Evolutionary conservation across 2,797 vertebrate genomes (phyloP), one percentile per base, ranked within the genome.

Genomic region (Protosalanx chinensis): DNA sequence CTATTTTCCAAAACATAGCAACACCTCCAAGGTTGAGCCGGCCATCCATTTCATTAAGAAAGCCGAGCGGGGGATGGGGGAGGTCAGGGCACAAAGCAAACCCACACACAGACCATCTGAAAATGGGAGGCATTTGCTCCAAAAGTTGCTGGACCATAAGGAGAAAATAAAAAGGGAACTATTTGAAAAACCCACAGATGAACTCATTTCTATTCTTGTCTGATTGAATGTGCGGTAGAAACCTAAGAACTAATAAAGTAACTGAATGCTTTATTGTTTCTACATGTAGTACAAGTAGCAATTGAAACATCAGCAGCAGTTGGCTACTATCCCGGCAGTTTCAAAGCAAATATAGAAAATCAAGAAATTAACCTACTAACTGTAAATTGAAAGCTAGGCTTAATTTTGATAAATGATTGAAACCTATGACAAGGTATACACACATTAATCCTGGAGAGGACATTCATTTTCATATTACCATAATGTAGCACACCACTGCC

Each of bases 331-430:
- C 8, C 41, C 81, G 82, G 77, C 75, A 59, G 81, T 85, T 84
- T 71, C 78, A 78, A 53, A 80, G 79, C 71, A 56, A 3, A 79
- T 71, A 83, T 8, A 73, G 80, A 72, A 77, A 87, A 82, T 72
- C 77, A 77, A 71, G 78, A 84, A 41, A 82, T 84, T 77, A 81
- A 79, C 76, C 83, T 18, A 77, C 51, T 72, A 74, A 76, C 76
- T 75, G 12, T 68, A 79, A 81, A 82, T 85, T 79, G 80, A 85
- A 87, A 82, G 83, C 80, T 59, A 84, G 81, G 86, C 86, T 87
- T 90, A 90, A 92, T 90, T 87, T 88, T 90, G 90, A 91, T 89
- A 88, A 91, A 93, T 91, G 87, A 91, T 91, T 91, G 87, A 88
- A 90, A 89, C 81, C 79, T 91, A 89, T 86, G 89, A 91, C 90